Conservation (phyloP, 2,113 vertebrate species). For the Microcebus ravelobensis region DNA sequence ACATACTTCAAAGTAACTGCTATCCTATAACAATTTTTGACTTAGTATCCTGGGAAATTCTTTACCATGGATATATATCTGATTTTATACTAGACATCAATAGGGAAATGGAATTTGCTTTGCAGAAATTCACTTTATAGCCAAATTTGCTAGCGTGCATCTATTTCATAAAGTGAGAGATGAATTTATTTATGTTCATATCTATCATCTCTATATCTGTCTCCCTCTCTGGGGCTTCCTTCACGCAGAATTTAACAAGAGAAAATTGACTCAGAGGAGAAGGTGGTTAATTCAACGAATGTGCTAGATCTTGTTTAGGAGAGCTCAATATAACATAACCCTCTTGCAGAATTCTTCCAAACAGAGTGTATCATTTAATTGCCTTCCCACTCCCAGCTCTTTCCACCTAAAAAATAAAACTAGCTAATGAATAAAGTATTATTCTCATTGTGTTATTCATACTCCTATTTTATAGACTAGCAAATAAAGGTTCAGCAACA, state of each 20-base stretch:
- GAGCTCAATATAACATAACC: not conserved
- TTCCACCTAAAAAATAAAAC: not conserved
- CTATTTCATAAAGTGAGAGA: conserved; percentile 59
- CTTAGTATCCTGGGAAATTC: conserved; percentile 47
- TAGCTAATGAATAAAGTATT: not conserved
- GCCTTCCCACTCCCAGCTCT: not conserved
- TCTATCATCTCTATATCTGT: conserved; percentile 33
- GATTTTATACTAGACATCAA: conserved; percentile 63
- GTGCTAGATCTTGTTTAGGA: not conserved
- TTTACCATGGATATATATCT: conserved; percentile 42
- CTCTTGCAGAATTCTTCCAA: not conserved
- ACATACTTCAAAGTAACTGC: conserved; percentile 60
- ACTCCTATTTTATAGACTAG: not conserved
- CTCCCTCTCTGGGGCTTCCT: conserved; percentile 11
- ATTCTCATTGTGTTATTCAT: not conserved
- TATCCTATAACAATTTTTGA: conserved; percentile 40
- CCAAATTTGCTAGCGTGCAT: conserved; percentile 40
- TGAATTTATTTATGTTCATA: conserved; percentile 50
- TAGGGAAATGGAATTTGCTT: conserved; percentile 61
- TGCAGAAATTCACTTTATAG: conserved; percentile 61
- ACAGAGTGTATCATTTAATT: not conserved
- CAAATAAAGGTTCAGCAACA: not conserved
- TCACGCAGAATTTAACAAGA: not conserved
- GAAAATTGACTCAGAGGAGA: conserved; percentile 43
- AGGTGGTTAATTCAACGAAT: not conserved